Base-by-base conservation (phyloP, 2,888 invertebrate genomes). In the Clusia tigrina region DNA sequence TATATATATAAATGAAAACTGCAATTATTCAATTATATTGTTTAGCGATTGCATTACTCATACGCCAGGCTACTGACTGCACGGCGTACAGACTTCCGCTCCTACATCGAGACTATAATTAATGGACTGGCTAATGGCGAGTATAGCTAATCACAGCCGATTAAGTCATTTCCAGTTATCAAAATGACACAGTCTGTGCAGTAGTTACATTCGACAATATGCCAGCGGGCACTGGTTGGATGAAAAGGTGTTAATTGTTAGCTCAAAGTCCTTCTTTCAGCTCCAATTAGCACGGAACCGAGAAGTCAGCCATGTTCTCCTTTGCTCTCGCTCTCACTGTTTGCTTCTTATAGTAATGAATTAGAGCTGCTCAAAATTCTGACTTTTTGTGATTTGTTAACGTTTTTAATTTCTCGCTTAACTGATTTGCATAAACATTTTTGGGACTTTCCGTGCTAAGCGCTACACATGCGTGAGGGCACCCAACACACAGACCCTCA, bases 11-110 rank as follows among this genome's bases (percentile, higher is more conserved):
- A 67, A 59, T 58, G 64, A 64, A 61, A 60, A 61, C 12, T 15
- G 60, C 54, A 58, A 51, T 54, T 63, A 65, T 54, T 64, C 68
- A 69, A 74, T 74, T 72, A 71, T 75, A 72, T 72, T 71, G 70
- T 68, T 42, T n/a, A 42, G n/a, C 3, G n/a, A 42, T 42, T n/a
- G n/a, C 6, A 42, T 42, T 42, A 42, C 42, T 42, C 42, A 42
- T 17, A 42, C 42, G 5, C 12, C 32, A 42, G n/a, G 32, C 32
- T 9, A 32, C 32, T 12, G 32, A 32, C 32, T n/a, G n/a, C 32
- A 32, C 32, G 6, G 6, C 32, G 6, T 6, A 32, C 32, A 32
- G 32, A 32, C 32, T 9, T 9, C 12, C 6, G 6, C 32, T 32
- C 12, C 6, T 32, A 5, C 12, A 9, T 32, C 12, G 32, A 12